Base-by-base conservation (phyloP, 1,140 invertebrate genomes). In the Drosophila parabipectinata region DNA sequence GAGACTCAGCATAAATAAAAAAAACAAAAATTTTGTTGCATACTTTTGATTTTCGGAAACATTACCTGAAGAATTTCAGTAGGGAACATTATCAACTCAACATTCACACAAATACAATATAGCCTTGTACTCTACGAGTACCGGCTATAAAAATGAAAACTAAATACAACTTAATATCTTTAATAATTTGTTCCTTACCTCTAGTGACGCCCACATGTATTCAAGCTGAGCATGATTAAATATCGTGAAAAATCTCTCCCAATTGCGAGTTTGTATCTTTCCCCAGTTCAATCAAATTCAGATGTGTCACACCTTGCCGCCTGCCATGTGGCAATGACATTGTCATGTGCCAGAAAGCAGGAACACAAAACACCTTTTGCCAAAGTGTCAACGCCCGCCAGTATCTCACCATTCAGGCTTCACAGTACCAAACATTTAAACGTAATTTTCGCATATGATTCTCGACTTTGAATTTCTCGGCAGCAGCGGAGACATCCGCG, bases 341-440 rank as follows among this genome's bases (percentile, higher is more conserved):
- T 75, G 61, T 53, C 53, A 63, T 74, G 68, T 64, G 69, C 52
- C 53, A 9, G 41, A 6, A 41, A 18, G 30, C 12, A 47, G 45
- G 47, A 68, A 77, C 55, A 62, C 60, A 64, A 80, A 84, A 84
- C 81, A 85, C 78, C 81, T 87, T 37, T 87, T 66, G 48, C 52
- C 41, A 32, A 77, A 72, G 73, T 83, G 79, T 82, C 79, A 82
- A 83, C 80, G 82, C 82, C 82, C 78, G 78, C 75, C 68, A 78
- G 51, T 59, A 54, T 66, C 28, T 51, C 60, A 30, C 24, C 51
- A 30, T 41, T 50, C n/a, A 37, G 21, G 41, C 52, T 77, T 3
- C 73, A 64, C 77, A 44, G 14, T 44, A 18, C 14, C 18, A 81
- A 77, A 77, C 72, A 85, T 62, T 77, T 67, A 73, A 59, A 84